Evolutionary conservation across 2,888 invertebrate genomes (phyloP).

Genomic region (Dasypogon diadema): DNA sequence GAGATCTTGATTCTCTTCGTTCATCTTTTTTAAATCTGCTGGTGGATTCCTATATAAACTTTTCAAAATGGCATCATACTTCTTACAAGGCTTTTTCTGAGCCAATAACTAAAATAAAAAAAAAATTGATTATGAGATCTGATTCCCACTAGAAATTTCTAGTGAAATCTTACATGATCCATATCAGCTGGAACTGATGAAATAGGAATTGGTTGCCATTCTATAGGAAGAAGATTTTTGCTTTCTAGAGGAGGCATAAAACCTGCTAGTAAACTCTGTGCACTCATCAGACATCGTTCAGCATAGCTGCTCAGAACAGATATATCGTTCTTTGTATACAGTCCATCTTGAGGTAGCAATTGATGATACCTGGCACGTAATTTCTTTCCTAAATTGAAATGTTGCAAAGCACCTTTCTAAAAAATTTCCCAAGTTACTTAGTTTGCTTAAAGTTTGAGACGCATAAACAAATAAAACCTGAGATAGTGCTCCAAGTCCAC

Average conservation of each 20-base stretch:
- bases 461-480: background rate
- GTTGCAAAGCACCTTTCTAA: constrained; percentile 78
- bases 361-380: constrained; percentile 78
- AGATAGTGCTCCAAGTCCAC: background rate
- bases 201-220: constrained; percentile 91
- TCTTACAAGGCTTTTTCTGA: constrained; percentile 71
- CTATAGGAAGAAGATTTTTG: constrained; percentile 66
- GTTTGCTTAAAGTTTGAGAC: background rate
- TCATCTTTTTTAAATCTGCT: constrained; percentile 69
- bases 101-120: constrained; percentile 62
- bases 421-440: no score
- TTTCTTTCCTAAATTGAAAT: constrained; percentile 78
- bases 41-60: constrained; percentile 70
- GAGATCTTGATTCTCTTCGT: constrained; percentile 72
- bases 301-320: constrained; percentile 81
- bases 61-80: constrained; percentile 70
- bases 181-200: constrained; percentile 77
- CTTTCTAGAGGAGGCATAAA: constrained; percentile 69
- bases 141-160: no score
- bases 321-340: constrained; percentile 74
- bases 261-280: constrained; percentile 78
- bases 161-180: constrained; percentile 77
- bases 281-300: constrained; percentile 89
- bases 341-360: constrained; percentile 73
- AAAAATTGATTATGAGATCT: no score